Evolutionary conservation across 2,113 vertebrate species (phyloP).

Genomic region (Orcinus orca): DNA sequence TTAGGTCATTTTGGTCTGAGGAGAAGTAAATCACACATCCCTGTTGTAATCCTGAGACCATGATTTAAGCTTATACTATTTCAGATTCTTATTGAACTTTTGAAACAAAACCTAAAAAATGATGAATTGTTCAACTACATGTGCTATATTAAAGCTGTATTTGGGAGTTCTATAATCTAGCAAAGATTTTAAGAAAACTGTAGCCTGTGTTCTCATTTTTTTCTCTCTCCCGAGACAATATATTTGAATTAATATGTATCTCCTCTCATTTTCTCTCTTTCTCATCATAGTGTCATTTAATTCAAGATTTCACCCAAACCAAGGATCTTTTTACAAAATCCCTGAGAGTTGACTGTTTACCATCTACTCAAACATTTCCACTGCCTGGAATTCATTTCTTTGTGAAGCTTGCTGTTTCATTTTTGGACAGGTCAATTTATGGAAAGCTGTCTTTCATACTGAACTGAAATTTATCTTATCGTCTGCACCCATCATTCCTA

Average conservation of each 20-base stretch:
- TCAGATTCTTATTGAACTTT: background rate
- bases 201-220: background rate
- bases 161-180: background rate
- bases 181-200: background rate
- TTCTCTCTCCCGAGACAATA: background rate
- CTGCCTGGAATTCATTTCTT: background rate
- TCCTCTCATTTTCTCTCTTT: background rate
- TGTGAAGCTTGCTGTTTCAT: background rate
- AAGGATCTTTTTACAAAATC: background rate
- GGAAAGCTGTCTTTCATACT: background rate
- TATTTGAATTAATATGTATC: background rate
- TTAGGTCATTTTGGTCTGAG: background rate
- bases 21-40: background rate
- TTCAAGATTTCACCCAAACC: background rate
- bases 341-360: background rate
- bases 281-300: background rate
- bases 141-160: background rate
- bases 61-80: background rate
- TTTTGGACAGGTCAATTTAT: background rate
- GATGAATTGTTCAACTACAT: background rate
- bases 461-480: slow-evolving; percentile 14
- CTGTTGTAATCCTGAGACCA: background rate
- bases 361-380: background rate
- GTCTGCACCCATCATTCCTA: background rate
- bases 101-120: slow-evolving; percentile 27